Conservation (phyloP, 2,113 vertebrate species). For the Plestiodon gilberti region DNA sequence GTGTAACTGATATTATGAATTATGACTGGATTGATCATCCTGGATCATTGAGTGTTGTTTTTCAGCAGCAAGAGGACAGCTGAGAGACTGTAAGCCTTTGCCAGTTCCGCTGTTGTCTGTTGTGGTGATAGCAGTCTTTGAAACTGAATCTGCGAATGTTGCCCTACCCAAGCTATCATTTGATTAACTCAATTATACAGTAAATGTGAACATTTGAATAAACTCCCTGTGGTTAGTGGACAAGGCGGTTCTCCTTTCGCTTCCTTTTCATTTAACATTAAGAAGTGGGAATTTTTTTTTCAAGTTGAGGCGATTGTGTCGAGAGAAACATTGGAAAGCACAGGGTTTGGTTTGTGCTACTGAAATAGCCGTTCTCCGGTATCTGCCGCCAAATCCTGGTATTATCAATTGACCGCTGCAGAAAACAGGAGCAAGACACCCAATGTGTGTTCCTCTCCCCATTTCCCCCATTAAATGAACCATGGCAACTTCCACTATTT, state of each 20-base stretch:
- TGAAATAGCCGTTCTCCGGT: background rate
- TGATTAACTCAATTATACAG: background rate
- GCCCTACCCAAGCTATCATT: background rate
- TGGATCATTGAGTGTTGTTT: background rate
- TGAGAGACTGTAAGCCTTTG: background rate
- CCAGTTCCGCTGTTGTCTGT: background rate
- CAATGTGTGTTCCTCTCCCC: background rate
- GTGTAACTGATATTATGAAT: background rate
- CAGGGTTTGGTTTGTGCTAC: background rate
- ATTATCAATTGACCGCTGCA: background rate
- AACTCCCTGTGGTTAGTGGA: background rate
- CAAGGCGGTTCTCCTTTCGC: background rate
- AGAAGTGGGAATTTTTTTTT: background rate
- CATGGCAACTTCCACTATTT: conserved; percentile 4
- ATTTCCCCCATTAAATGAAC: background rate
- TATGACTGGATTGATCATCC: background rate
- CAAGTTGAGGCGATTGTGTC: background rate
- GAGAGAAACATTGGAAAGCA: background rate
- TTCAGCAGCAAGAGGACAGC: background rate
- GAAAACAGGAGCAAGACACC: background rate
- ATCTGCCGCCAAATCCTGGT: background rate
- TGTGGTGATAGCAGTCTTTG: too few species aligned
- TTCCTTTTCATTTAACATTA: background rate
- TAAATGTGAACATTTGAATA: background rate
- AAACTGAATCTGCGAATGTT: background rate